A percentile compares a stretch with the other conserved stretches of the same genome.
phyloP scores from a whole-genome alignment of 2,797 vertebrate genomes.

The Thaleichthys pacificus region DNA sequence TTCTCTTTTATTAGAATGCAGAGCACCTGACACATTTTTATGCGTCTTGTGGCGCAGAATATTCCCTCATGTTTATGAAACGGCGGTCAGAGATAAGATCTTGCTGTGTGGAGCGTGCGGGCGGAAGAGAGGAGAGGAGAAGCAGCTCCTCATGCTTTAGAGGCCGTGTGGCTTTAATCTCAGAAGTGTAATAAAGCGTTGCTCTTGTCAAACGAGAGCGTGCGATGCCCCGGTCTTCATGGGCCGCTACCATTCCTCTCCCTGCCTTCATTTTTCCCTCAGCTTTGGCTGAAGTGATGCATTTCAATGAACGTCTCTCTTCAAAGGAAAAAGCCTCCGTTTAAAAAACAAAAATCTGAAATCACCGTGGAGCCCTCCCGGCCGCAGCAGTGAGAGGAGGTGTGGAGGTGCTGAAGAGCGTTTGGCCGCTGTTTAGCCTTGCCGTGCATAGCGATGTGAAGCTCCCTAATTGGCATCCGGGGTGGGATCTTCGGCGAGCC shows the following conservation, averaged over 20 bases:
- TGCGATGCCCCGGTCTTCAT: constrained; percentile 12
- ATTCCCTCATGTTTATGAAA: constrained; percentile 54
- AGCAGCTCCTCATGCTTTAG: constrained; percentile 33
- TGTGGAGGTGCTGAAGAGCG: constrained; percentile 58
- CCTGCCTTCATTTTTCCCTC: constrained; percentile 14
- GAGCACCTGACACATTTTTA: constrained; percentile 52
- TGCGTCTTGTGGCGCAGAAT: constrained; percentile 39
- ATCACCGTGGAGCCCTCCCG: constrained; percentile 43
- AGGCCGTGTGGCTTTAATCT: constrained; percentile 36
- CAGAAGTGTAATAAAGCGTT: constrained; percentile 31
- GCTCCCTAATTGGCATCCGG: constrained; percentile 70
- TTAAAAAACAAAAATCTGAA: constrained; percentile 22
- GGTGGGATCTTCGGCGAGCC: constrained; percentile 66
- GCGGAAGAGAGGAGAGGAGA: not conserved
- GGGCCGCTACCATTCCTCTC: constrained; percentile 22
- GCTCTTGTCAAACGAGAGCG: constrained; percentile 33
- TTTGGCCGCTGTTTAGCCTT: constrained; percentile 51
- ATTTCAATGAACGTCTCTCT: constrained; percentile 30
- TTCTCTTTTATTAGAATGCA: constrained; percentile 61
- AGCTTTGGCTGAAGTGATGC: constrained; percentile 6
- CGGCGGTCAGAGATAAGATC: constrained; percentile 55
- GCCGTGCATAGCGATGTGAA: constrained; percentile 59
- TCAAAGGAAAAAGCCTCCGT: constrained; percentile 26
- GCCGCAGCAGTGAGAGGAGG: constrained; percentile 38
- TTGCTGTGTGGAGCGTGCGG: constrained; percentile 26